These are phyloP conservation scores for Datnioides undecimradiatus DNA, from an alignment of 2,113 vertebrate genomes.

Conservation along the genomic window DNA sequence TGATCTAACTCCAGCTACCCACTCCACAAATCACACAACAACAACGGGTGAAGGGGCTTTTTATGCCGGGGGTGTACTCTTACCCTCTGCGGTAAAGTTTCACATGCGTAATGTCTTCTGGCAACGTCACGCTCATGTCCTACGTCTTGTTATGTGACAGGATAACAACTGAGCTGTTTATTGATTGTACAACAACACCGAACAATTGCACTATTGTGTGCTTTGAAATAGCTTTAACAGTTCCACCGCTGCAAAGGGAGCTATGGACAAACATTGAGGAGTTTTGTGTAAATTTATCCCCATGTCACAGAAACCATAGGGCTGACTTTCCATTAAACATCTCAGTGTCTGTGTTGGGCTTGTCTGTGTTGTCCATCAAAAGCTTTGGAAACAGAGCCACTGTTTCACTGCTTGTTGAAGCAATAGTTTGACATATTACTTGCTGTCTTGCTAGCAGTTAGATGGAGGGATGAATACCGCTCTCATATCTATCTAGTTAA, in stretches of 20 bases:
- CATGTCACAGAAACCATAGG: constrained; percentile 27
- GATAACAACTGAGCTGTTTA: constrained; percentile 69
- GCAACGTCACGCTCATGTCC: constrained; percentile 55
- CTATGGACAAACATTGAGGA: constrained; percentile 32
- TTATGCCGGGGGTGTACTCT: constrained; percentile 56
- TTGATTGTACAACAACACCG: constrained; percentile 51
- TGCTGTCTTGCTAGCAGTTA: not conserved
- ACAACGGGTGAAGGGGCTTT: constrained; percentile 62
- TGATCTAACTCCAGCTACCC: constrained; percentile 68
- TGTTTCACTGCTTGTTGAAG: constrained; percentile 21
- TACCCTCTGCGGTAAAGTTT: constrained; percentile 60
- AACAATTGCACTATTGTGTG: constrained; percentile 63
- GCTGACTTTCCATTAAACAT: constrained; percentile 42
- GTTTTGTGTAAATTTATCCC: constrained; percentile 29
- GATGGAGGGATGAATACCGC: not conserved
- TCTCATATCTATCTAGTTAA: not conserved
- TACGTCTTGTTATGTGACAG: constrained; percentile 66
- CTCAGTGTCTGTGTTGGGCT: constrained; percentile 9
- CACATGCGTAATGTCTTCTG: constrained; percentile 71
- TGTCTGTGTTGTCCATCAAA: constrained; percentile 68
- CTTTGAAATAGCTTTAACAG: constrained; percentile 45
- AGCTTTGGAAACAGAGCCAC: constrained; percentile 38
- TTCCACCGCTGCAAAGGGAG: constrained; percentile 20
- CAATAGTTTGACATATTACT: not conserved
- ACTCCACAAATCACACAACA: constrained; percentile 72